Evolutionary conservation across 2,113 vertebrate genomes (phyloP).

Genomic region (Aplodontia rufa): DNA sequence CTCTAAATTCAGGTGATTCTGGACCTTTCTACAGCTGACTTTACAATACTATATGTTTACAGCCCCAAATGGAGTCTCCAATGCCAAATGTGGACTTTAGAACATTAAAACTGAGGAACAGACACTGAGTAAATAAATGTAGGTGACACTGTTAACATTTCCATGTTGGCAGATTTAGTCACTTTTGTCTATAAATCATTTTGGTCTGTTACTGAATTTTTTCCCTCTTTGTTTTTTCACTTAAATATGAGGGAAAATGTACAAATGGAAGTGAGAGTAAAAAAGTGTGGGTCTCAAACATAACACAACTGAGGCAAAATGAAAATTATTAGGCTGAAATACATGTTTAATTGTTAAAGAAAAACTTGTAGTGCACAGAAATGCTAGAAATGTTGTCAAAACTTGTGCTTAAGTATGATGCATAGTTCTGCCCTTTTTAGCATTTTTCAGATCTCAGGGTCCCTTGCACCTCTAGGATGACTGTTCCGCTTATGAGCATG

Average conservation of each 20-base stretch:
- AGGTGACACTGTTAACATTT: background rate
- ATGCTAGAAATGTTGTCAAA: background rate
- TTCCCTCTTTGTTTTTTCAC: background rate
- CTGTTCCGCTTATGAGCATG: background rate
- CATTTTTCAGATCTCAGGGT: background rate
- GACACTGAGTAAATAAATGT: fast-evolving
- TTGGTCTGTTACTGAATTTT: background rate
- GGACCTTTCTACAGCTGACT: background rate
- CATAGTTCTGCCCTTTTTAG: background rate
- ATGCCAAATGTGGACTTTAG: background rate
- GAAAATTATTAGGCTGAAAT: constrained; percentile 1
- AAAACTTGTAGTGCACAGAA: background rate
- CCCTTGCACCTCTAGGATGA: background rate
- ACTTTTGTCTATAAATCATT: background rate
- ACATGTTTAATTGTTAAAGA: background rate
- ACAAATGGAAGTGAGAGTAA: background rate
- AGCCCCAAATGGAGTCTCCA: background rate
- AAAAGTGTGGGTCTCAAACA: background rate
- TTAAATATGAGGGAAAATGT: background rate
- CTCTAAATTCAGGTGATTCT: constrained; percentile 33
- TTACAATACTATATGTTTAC: background rate
- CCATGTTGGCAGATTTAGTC: background rate
- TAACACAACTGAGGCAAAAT: background rate
- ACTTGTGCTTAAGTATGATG: background rate
- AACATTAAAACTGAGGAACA: background rate